Percentiles rank a stretch among this genome's conserved stretches.
These are phyloP conservation scores for Aldabrachelys gigantea DNA, from an alignment of 2,113 vertebrate species.

Conservation along the genomic window DNA sequence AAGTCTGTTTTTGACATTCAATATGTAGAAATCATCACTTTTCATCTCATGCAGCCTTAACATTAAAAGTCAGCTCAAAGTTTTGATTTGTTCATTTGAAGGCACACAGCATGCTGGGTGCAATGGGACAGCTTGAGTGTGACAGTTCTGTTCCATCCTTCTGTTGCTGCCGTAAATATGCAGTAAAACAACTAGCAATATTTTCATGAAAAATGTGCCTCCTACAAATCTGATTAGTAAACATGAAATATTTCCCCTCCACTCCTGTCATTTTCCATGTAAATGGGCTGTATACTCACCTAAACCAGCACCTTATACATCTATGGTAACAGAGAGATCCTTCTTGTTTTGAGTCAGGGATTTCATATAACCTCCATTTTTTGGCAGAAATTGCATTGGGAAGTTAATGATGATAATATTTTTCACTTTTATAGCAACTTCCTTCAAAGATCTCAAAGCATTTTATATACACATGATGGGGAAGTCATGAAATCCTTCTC, in stretches of 20 bases:
- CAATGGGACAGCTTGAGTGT: constrained; percentile 60
- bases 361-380: constrained; percentile 33
- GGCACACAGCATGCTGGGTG: constrained; percentile 13
- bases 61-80: background rate
- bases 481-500: background rate
- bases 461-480: background rate
- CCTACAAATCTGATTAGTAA: constrained; percentile 76
- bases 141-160: constrained; percentile 54
- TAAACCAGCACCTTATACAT: constrained; percentile 39
- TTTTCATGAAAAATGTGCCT: constrained; percentile 76
- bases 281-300: constrained; percentile 48
- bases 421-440: background rate
- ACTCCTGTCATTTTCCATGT: constrained; percentile 61
- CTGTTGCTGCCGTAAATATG: constrained; percentile 74
- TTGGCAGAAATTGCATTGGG: constrained; percentile 43
- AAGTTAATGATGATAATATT: background rate
- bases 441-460: background rate
- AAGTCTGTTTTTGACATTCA: background rate
- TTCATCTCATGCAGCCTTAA: background rate
- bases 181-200: constrained; percentile 74
- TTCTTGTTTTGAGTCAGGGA: constrained; percentile 52
- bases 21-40: background rate
- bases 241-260: constrained; percentile 62
- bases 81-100: background rate
- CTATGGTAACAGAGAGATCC: constrained; percentile 37